These are phyloP conservation scores for Euura saliciscinereae DNA, from an alignment of 1,140 invertebrate genomes.

Conservation along the genomic window DNA sequence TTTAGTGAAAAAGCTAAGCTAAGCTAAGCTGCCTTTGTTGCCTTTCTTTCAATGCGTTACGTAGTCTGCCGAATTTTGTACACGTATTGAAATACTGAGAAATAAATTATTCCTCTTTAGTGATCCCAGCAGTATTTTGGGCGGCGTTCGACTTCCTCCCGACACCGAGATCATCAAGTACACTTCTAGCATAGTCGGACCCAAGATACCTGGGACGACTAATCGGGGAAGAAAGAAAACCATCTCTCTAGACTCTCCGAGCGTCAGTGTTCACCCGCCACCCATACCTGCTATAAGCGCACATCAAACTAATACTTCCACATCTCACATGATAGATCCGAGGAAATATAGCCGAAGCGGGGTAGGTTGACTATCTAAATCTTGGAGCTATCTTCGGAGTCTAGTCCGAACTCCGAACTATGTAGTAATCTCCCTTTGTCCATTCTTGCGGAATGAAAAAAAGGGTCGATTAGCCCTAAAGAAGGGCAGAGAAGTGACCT, in stretches of 20 bases:
- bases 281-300: constrained; percentile 45
- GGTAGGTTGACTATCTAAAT: constrained; percentile 29
- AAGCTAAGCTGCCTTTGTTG: constrained; percentile 17
- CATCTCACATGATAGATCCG: constrained; percentile 49
- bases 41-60: background rate
- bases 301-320: constrained; percentile 50
- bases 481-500: no score
- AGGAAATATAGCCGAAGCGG: constrained; percentile 52
- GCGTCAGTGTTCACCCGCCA: constrained; percentile 68
- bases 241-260: constrained; percentile 81
- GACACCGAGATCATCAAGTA: constrained; percentile 90
- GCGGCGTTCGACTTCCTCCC: constrained; percentile 80
- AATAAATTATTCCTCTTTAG: constrained; percentile 54
- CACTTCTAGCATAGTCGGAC: constrained; percentile 82
- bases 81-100: no score
- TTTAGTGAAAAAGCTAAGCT: background rate
- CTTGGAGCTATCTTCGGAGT: no score
- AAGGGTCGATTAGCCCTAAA: no score
- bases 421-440: no score
- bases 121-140: constrained; percentile 79
- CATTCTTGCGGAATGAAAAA: no score
- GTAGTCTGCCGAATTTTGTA: no score
- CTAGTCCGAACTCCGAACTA: no score
- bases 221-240: constrained; percentile 86
- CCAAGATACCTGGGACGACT: constrained; percentile 80